Base-by-base conservation (phyloP, 2,888 invertebrate species). In the Charanyca ferruginea region DNA sequence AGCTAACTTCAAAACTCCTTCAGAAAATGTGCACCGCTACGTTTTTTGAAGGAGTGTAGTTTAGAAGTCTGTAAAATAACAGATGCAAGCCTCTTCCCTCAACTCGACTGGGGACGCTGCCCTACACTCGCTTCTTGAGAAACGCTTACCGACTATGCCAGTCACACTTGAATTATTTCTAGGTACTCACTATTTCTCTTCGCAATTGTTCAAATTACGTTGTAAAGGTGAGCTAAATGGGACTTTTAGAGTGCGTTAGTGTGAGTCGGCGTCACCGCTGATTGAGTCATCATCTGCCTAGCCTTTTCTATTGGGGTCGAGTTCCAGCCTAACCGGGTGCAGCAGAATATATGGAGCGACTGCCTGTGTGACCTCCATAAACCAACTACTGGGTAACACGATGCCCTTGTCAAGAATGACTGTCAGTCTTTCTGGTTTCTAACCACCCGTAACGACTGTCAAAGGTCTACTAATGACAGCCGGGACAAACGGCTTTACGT, bases 51-150 rank as follows among this genome's bases (percentile, higher is more conserved):
- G 78, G 82, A 77, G 81, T 73, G 73, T 80, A 87, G 85, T 88
- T 88, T 79, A 81, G 81, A 83, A 85, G 84, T 81, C 82, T 77
- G 70, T 66, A 76, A 84, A 86, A 89, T 89, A 90, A 88, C 90
- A 87, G 85, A 87, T 85, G 86, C 65, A 74, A 77, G 72, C 72
- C 70, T 69, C 81, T 80, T 55, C 25, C 51, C 59, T 60, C 64
- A 45, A 80, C 81, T 86, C 45, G 55, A 84, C 38, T 38, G 16
- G 38, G 81, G 81, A 80, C 77, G 70, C 71, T 76, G 73, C 73
- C 77, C 77, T 48, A 66, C 66, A 65, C 66, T 63, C 52, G 77
- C 67, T 65, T 66, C 85, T 87, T 55, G 78, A 83, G 79, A 78
- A 81, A 79, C 68, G 84, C 83, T 85, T 78, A 73, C 80, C 66